Base-by-base conservation (phyloP, 1,140 invertebrate species). In the Hestina assimilis region DNA sequence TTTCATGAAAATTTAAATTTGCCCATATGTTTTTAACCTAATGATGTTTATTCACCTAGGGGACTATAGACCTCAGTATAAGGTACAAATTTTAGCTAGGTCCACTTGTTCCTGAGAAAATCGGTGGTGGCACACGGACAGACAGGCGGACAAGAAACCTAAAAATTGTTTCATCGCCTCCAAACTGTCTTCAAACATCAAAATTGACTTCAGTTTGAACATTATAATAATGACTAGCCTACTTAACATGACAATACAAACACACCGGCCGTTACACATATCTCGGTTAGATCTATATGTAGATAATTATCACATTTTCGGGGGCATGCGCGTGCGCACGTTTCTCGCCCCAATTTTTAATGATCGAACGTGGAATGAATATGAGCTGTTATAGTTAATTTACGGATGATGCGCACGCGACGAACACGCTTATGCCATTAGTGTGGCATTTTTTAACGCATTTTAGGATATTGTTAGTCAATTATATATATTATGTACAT, bases 221-320 rank as follows among this genome's bases (percentile, higher is more conserved):
- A n/a, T n/a, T n/a, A n/a, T n/a, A n/a, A n/a, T 14, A 33, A 15
- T n/a, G 19, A 40, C 19, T 17, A 38, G 31, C 21, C 23, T 51
- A 28, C 29, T 55, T 50, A 62, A 42, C 40, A 45, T 42, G 52
- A 54, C 48, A 59, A 52, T 61, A 43, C 58, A 66, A 71, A 71
- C 63, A 67, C 35, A 62, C 58, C 43, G 51, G 45, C 64, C 63
- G 66, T 71, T 64, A 26, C 31, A 50, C 66, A 66, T 77, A 70
- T 66, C 33, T 58, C 50, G 67, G 65, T 73, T 78, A 75, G 72
- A 75, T 75, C 69, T 43, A 50, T 51, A 59, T 50, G 53, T 33
- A 41, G 69, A 71, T 63, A 52, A 63, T 15, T 59, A 53, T 59
- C 28, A 43, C 58, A 63, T 53, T 65, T 69, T 72, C 60, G 65